Conservation (phyloP, 2,113 vertebrate genomes). For the Asarcornis scutulata region DNA sequence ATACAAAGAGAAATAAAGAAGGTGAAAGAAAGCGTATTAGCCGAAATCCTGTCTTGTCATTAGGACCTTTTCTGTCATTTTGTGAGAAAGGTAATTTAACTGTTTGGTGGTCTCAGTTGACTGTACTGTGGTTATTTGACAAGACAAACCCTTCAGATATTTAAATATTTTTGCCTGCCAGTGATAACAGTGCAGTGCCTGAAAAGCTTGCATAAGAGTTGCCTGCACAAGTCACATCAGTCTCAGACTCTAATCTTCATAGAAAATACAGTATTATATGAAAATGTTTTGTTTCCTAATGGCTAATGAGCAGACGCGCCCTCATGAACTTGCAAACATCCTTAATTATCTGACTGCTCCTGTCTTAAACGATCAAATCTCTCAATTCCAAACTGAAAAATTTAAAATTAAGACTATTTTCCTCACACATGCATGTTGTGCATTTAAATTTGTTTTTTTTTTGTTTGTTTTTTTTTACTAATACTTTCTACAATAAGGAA, state of each 20-base stretch:
- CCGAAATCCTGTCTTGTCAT: background rate
- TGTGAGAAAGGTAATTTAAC: background rate
- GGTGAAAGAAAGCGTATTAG: background rate
- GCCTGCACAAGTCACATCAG: background rate
- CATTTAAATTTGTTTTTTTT: background rate
- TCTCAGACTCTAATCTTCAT: background rate
- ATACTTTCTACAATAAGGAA: background rate
- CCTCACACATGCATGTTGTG: fast-evolving
- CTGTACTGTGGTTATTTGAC: background rate
- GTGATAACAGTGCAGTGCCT: background rate
- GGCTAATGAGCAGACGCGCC: background rate
- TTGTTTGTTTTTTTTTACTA: background rate
- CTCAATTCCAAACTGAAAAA: background rate
- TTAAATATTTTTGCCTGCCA: background rate
- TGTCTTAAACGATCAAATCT: background rate
- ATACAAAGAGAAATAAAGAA: background rate
- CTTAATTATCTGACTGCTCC: background rate
- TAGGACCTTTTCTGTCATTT: background rate
- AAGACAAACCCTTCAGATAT: background rate
- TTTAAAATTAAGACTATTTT: background rate
- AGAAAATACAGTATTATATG: background rate
- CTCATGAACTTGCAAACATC: background rate
- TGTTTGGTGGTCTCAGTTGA: background rate
- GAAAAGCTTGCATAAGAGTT: background rate
- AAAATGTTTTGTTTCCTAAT: background rate